phyloP scores from a whole-genome alignment of 1,140 invertebrate species.

The Stegodyphus dumicola region DNA sequence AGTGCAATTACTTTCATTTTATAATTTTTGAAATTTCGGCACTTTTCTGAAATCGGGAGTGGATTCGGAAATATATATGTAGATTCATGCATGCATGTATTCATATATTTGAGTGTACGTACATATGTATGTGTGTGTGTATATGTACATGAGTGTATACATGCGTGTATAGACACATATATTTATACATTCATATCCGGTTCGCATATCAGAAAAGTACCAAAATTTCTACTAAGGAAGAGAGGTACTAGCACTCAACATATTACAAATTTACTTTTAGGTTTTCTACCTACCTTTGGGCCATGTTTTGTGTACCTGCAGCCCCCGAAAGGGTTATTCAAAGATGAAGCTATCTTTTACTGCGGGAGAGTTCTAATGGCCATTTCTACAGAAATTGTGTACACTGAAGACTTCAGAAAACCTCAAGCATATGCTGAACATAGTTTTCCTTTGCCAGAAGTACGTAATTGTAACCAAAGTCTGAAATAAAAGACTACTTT shows the following conservation, averaged over 20 bases:
- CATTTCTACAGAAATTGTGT: constrained; percentile 25
- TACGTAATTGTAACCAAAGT: neutral
- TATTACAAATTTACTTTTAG: constrained; percentile 64
- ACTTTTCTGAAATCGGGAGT: no score
- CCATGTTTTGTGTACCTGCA: constrained; percentile 87
- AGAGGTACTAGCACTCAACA: no score
- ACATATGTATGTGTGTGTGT: neutral
- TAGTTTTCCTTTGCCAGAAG: neutral
- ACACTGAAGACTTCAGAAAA: neutral
- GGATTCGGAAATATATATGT: no score
- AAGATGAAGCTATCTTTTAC: constrained; percentile 75
- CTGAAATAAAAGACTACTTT: no score
- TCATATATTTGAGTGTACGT: neutral
- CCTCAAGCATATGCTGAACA: neutral
- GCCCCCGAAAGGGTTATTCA: constrained; percentile 68
- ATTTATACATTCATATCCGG: neutral
- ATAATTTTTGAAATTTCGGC: no score
- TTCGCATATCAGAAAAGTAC: no score
- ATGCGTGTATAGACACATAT: neutral
- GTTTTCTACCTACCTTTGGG: constrained; percentile 87
- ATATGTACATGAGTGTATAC: neutral
- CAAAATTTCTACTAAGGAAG: no score
- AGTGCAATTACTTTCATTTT: no score
- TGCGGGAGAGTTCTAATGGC: constrained; percentile 69
- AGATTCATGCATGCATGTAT: neutral